Conservation (phyloP, 2,888 invertebrate species). For the Chalcosyrphus nemorum region DNA sequence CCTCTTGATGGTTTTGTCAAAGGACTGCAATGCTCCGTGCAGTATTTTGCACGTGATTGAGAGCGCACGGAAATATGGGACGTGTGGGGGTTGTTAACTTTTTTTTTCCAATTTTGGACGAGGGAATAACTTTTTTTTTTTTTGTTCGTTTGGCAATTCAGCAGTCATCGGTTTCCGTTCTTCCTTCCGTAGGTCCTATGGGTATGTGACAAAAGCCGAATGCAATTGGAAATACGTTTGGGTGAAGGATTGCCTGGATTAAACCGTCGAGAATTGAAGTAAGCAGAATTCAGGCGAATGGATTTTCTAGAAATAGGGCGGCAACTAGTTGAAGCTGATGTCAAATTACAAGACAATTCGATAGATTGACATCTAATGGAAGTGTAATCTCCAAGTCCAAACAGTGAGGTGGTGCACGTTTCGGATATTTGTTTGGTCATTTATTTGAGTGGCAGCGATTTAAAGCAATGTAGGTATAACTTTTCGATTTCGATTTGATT, state of each 20-base stretch:
- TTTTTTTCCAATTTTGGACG: not conserved
- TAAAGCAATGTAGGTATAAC: not conserved
- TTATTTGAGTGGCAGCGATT: slow-evolving; percentile 44
- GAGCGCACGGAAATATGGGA: slow-evolving; percentile 22
- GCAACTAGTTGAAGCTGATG: not conserved
- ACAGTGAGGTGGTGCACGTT: slow-evolving; percentile 54
- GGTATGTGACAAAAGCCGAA: slow-evolving; percentile 65
- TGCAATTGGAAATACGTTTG: slow-evolving; percentile 64
- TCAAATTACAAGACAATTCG: slow-evolving; percentile 53
- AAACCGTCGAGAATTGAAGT: slow-evolving; percentile 50
- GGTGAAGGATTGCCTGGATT: slow-evolving; percentile 60
- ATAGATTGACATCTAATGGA: slow-evolving; percentile 70
- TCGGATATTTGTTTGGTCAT: slow-evolving; percentile 63
- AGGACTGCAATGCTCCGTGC: slow-evolving; percentile 31
- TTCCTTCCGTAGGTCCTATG: slow-evolving; percentile 4
- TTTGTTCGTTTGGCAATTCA: slow-evolving; percentile 23
- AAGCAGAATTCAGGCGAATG: slow-evolving; percentile 35
- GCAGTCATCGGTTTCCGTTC: slow-evolving; percentile 36
- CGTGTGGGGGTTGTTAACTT: not conserved
- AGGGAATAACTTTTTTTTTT: not conserved
- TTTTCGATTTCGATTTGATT: not conserved
- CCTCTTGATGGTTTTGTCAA: slow-evolving; percentile 23
- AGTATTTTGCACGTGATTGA: slow-evolving; percentile 52
- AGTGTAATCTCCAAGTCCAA: slow-evolving; percentile 50
- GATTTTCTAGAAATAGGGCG: not conserved